Conservation (phyloP, 2,113 vertebrate species). For the mouse (Mus musculus) region DNA sequence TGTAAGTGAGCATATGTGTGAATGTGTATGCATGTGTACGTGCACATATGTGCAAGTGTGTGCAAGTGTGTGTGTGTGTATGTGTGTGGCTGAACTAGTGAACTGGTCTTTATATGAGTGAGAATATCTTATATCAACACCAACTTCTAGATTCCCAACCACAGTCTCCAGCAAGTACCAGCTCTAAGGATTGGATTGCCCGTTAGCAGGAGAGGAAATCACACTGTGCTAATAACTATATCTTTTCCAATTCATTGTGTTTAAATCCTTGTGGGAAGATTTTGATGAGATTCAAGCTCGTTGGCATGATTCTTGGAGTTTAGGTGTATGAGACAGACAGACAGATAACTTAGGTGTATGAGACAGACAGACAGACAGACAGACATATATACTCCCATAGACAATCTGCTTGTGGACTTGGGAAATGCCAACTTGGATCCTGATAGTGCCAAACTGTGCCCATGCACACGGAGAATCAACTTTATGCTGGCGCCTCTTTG, state of each 20-base stretch:
- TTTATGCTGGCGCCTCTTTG: constrained; percentile 30
- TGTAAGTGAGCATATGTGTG: not conserved
- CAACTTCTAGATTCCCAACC: constrained; percentile 67
- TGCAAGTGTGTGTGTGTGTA: not conserved
- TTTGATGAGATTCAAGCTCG: constrained; percentile 27
- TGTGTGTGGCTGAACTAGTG: not conserved
- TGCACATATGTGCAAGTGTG: not conserved
- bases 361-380: not conserved
- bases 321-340: not conserved
- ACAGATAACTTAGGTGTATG: not conserved
- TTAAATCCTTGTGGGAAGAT: constrained; percentile 14
- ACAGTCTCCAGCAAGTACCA: constrained; percentile 58
- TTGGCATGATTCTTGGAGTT: constrained; percentile 50
- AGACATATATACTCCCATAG: not conserved
- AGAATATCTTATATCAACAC: not conserved
- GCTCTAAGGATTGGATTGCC: constrained; percentile 71
- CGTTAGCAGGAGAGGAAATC: constrained; percentile 9
- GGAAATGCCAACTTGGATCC: not conserved
- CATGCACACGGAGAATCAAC: constrained; percentile 32
- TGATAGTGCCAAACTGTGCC: not conserved
- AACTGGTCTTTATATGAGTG: not conserved
- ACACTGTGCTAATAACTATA: constrained; percentile 39
- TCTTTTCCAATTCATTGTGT: constrained; percentile 52
- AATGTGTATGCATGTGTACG: not conserved
- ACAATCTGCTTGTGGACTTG: not conserved